phyloP scores from a whole-genome alignment of 2,888 invertebrate species.

The Xiphydria camelus region DNA sequence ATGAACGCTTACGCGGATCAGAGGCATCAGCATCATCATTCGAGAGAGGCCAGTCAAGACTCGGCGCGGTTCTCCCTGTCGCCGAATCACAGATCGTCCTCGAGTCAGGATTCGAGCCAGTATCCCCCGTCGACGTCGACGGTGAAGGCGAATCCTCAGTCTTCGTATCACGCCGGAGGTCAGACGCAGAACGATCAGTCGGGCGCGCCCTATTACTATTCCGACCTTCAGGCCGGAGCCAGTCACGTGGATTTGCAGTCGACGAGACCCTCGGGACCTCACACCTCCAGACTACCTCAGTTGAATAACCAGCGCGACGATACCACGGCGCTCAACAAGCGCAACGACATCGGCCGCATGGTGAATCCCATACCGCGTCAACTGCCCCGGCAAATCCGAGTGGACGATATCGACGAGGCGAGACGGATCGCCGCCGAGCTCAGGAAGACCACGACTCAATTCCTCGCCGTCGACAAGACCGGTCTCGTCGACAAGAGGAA shows the following conservation, averaged over 20 bases:
- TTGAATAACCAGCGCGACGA: conserved; percentile 77
- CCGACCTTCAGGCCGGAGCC: conserved; percentile 64
- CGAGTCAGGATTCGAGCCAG: conserved; percentile 37
- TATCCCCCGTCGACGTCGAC: conserved; percentile 24
- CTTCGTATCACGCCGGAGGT: conserved; percentile 26
- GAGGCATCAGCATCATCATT: conserved; percentile 28
- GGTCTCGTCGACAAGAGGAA: conserved; percentile 69
- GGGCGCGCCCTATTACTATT: conserved; percentile 82
- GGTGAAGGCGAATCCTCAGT: conserved; percentile 21
- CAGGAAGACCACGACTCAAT: conserved; percentile 48
- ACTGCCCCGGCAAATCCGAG: conserved; percentile 44
- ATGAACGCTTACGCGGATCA: conserved; percentile 20
- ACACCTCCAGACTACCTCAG: conserved; percentile 52
- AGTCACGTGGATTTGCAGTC: conserved; percentile 27
- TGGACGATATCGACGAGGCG: conserved; percentile 50
- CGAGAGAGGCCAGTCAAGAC: conserved; percentile 42
- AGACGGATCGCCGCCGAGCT: conserved; percentile 52
- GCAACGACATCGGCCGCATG: conserved; percentile 71
- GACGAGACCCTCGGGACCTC: conserved; percentile 23
- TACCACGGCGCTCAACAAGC: conserved; percentile 58
- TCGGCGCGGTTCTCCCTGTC: conserved; percentile 35
- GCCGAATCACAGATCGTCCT: conserved; percentile 40
- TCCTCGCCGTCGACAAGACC: conserved; percentile 49
- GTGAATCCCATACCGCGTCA: conserved; percentile 67
- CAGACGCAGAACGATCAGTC: conserved; percentile 63